Evolutionary conservation across 2,113 vertebrate species (phyloP).

Genomic region (Xenotilapia longispinis): DNA sequence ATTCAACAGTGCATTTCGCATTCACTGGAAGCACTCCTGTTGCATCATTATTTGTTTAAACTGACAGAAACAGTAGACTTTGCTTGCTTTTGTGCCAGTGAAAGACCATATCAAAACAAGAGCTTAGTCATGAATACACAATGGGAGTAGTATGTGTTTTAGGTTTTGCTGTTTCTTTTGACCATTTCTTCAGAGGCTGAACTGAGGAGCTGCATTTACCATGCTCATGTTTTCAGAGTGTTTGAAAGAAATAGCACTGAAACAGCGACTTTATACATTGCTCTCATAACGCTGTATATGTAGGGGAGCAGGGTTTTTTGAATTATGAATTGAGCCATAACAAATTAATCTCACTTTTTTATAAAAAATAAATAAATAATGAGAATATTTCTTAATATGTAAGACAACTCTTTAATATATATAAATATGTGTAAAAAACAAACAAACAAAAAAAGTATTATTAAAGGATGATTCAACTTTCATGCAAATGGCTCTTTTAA

Average conservation of each 20-base stretch:
- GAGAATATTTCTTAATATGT: not conserved
- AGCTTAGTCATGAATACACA: conserved; percentile 56
- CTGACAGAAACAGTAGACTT: conserved; percentile 54
- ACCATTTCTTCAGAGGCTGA: not conserved
- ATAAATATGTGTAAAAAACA: not conserved
- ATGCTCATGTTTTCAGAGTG: not conserved
- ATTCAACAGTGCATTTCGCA: conserved; percentile 56
- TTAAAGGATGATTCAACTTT: not conserved
- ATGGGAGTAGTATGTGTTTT: conserved; percentile 40
- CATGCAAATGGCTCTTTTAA: not conserved
- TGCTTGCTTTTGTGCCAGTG: conserved; percentile 56
- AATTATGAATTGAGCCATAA: not conserved
- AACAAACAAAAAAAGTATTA: not conserved
- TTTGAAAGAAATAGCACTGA: not conserved
- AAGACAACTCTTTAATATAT: not conserved
- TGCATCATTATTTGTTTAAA: conserved; percentile 70
- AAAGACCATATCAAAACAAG: conserved; percentile 64
- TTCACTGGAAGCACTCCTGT: conserved; percentile 59
- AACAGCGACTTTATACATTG: not conserved
- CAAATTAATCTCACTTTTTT: not conserved
- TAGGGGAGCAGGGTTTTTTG: fast-evolving
- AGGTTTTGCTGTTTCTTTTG: conserved; percentile 12
- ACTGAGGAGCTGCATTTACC: conserved; percentile 2
- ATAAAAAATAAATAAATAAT: not conserved
- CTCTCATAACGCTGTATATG: not conserved